Percentiles rank a stretch among this genome's conserved stretches.
Conservation (phyloP, 1,140 invertebrate genomes). For the Philopotamus ludificatus region DNA sequence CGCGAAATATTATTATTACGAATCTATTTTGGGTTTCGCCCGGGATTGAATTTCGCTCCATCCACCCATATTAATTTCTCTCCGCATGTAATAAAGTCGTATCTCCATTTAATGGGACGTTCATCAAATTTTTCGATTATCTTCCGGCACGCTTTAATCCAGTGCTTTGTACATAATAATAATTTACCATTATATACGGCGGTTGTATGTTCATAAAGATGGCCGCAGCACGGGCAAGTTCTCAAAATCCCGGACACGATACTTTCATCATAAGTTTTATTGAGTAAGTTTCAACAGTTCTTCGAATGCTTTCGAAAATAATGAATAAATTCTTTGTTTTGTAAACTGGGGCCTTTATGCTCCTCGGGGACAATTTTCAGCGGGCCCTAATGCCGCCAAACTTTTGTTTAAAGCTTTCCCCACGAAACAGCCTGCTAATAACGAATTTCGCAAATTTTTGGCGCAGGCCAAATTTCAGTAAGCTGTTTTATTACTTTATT, state of each 20-base stretch:
- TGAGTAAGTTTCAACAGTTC: background rate
- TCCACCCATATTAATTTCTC: too few relatives aligned
- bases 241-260: background rate
- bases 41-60: too few relatives aligned
- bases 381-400: background rate
- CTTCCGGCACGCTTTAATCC: too few relatives aligned
- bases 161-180: too few relatives aligned
- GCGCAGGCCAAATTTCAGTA: slow-evolving; percentile 5
- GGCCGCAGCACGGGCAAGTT: background rate
- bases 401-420: background rate
- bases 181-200: too few relatives aligned
- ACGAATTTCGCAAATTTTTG: slow-evolving; percentile 20
- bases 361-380: slow-evolving; percentile 19
- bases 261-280: background rate
- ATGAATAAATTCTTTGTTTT: slow-evolving; percentile 20
- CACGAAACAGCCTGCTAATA: slow-evolving; percentile 1
- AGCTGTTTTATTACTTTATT: slow-evolving; percentile 17
- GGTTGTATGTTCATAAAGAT: too few relatives aligned
- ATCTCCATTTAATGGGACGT: too few relatives aligned
- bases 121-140: too few relatives aligned
- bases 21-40: too few relatives aligned
- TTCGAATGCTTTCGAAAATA: slow-evolving; percentile 2
- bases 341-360: slow-evolving; percentile 2
- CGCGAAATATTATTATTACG: too few relatives aligned
- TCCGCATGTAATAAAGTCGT: too few relatives aligned